Evolutionary conservation across 2,888 invertebrate species (phyloP).

Genomic region (Epistrophe grossulariae): DNA sequence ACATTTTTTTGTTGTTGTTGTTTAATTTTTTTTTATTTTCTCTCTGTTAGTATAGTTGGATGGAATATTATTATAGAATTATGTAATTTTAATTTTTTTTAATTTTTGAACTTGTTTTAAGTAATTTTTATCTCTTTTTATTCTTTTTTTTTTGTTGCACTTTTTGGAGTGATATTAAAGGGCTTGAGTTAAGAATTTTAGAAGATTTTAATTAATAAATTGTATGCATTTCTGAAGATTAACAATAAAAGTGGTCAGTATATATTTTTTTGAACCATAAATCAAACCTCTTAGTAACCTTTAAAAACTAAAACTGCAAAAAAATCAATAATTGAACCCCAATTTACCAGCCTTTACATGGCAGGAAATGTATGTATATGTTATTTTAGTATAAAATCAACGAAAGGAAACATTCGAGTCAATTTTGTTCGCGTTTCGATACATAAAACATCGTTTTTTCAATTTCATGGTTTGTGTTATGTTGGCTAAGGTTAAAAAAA

Average conservation of each 20-base stretch:
- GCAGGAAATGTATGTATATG: not conserved
- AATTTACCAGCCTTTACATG: not conserved
- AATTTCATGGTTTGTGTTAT: not conserved
- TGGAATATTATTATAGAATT: conserved; percentile 16
- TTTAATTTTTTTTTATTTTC: not conserved
- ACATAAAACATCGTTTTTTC: not conserved
- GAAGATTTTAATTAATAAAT: no score
- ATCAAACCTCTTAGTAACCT: not conserved
- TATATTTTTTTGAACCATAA: not conserved
- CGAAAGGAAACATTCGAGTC: not conserved
- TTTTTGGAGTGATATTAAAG: not conserved
- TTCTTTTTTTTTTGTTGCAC: not conserved
- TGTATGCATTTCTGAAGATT: conserved; percentile 24
- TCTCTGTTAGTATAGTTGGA: conserved; percentile 3
- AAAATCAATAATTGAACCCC: not conserved
- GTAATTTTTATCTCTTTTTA: not conserved
- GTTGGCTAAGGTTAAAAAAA: not conserved
- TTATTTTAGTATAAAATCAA: not conserved
- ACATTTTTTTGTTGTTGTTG: conserved; percentile 17
- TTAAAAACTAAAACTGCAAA: not conserved
- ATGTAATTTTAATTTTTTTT: not conserved
- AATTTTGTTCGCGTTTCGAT: not conserved
- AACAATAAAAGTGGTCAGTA: not conserved
- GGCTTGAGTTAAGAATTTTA: not conserved
- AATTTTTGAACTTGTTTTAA: not conserved